Percentiles rank a stretch among this genome's conserved stretches.
Evolutionary conservation across 1,140 invertebrate species (phyloP).

Genomic region (Cherax quadricarinatus): DNA sequence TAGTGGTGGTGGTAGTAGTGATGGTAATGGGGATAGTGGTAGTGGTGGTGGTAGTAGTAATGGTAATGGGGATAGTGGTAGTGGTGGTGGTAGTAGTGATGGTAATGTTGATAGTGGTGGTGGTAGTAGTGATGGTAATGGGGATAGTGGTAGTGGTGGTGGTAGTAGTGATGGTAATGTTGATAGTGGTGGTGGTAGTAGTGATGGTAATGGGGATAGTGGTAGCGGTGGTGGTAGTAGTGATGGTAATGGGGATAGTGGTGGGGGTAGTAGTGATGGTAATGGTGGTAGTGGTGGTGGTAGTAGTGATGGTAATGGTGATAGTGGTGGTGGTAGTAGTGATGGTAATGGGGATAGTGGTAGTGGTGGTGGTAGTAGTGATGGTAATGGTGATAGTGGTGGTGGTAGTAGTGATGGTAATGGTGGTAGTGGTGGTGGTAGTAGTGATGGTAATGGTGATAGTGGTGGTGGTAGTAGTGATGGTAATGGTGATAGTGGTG

Average conservation of each 20-base stretch:
- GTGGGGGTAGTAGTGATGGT: too few relatives aligned
- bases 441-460: neutral
- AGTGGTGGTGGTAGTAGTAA: neutral
- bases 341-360: neutral
- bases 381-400: too few relatives aligned
- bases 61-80: too few relatives aligned
- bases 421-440: neutral
- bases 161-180: neutral
- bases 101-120: too few relatives aligned
- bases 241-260: too few relatives aligned
- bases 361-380: neutral
- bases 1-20: neutral
- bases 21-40: too few relatives aligned
- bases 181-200: neutral
- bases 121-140: too few relatives aligned
- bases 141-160: neutral
- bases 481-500: neutral
- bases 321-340: neutral
- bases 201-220: too few relatives aligned
- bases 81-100: too few relatives aligned
- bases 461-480: constrained; percentile 9
- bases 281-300: too few relatives aligned
- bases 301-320: neutral
- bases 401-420: too few relatives aligned
- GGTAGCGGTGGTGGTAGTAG: too few relatives aligned